Evolutionary conservation across 2,888 invertebrate genomes (phyloP), one percentile per base, ranked within the genome.

Genomic region (Chirona hameri): DNA sequence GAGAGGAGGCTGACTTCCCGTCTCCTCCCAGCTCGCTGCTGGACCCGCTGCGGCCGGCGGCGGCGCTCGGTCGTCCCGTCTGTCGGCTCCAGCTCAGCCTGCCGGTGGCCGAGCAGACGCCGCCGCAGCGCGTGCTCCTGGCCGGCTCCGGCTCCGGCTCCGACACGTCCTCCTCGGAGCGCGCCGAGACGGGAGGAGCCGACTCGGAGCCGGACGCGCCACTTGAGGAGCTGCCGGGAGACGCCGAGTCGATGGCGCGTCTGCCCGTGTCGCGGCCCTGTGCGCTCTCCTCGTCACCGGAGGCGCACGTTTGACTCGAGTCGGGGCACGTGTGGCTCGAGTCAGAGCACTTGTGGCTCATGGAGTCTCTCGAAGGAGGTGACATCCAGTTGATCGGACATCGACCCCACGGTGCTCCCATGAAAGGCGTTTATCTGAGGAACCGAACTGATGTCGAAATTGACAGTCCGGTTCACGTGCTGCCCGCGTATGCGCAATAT

Each of bases 1-100:
- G 48, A 12, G 55, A 80, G 29, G 80, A 80, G 14, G 52, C 80
- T 27, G 80, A 80, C 80, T 80, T 80, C 29, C 80, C 80, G 52
- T 80, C 80, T 27, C 80, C 80, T n/a, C 80, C 80, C 27, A 80
- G 80, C 29, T 80, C 80, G 14, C 80, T 80, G 52, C 48, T 80
- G 27, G 80, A 80, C 27, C 80, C 80, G 80, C 55, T 76, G 76
- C 76, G 76, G 46, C 76, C 76, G 76, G 31, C 72, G 72, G 27
- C 76, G 21, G 5, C 72, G 31, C 72, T 31, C 31, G 72, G 72
- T 14, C 29, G 31, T 15, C 72, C 72, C 31, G 46, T 76, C 21
- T 46, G 27, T 39, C 39, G 76, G 10, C 12, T 76, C 9, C 76
- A 76, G 76, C 39, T 9, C 24, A 39, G 76, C 46, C 76, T 76